Percentiles rank a stretch among this genome's conserved stretches.
phyloP scores from a whole-genome alignment of 2,113 vertebrate species.

The Myocastor coypus region DNA sequence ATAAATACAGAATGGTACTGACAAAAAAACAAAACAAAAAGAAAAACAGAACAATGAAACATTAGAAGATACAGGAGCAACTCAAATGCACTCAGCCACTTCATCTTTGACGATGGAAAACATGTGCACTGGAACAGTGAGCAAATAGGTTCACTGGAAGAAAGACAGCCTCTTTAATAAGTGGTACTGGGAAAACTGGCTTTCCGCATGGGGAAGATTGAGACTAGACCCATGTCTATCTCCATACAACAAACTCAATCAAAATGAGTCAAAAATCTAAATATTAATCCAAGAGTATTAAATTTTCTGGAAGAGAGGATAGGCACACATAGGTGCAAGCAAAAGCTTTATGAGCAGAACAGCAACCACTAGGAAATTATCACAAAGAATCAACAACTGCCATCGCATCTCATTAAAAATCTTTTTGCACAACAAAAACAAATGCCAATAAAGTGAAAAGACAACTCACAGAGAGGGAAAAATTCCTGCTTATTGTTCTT shows the following conservation, averaged over 20 bases:
- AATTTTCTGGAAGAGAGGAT: background rate
- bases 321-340: background rate
- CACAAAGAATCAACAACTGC: background rate
- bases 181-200: background rate
- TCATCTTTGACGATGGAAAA: background rate
- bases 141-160: background rate
- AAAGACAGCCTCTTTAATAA: background rate
- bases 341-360: background rate
- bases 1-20: background rate
- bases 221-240: background rate
- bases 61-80: background rate
- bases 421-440: background rate
- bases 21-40: background rate
- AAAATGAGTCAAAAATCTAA: background rate
- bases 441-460: background rate
- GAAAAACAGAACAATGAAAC: background rate
- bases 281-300: background rate
- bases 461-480: no score
- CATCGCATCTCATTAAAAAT: background rate
- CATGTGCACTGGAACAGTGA: background rate
- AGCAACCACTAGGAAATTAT: background rate
- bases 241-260: background rate
- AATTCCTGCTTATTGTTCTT: no score
- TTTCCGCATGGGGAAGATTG: background rate
- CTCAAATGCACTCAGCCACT: background rate